Conservation (phyloP, 2,113 vertebrate genomes). For the Gnathonemus echidnorhynchus region DNA sequence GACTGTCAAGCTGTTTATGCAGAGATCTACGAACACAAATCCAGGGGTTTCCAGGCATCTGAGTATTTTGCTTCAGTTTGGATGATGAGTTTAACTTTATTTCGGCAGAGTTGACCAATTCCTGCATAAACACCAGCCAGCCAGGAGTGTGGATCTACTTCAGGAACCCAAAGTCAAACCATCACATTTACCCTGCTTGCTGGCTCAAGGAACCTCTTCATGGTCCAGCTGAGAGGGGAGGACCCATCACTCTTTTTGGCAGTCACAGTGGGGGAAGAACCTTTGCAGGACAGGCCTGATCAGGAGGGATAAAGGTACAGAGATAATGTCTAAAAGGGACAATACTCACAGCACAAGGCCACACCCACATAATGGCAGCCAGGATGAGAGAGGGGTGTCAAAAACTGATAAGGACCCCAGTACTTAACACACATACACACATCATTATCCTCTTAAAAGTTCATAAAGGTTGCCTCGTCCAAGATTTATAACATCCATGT, state of each 20-base stretch:
- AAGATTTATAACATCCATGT: neutral
- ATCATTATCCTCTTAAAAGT: neutral
- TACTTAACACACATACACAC: neutral
- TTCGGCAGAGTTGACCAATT: neutral
- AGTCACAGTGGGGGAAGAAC: constrained; percentile 65
- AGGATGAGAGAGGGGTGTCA: neutral
- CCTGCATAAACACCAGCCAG: neutral
- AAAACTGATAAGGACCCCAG: neutral
- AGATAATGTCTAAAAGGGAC: neutral
- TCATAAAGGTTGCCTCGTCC: neutral
- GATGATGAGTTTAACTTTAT: neutral
- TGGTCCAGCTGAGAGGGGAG: constrained; percentile 70
- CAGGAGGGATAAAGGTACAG: neutral
- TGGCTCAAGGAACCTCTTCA: constrained; percentile 73
- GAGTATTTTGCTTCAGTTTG: neutral
- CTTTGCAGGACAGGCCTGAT: constrained; percentile 73
- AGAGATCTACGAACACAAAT: neutral
- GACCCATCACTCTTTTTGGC: constrained; percentile 60
- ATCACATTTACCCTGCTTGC: constrained; percentile 55
- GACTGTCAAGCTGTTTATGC: neutral
- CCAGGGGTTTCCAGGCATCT: neutral
- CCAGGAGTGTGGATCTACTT: neutral
- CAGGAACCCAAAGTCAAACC: neutral
- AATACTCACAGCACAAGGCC: neutral
- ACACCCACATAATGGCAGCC: neutral